These are phyloP conservation scores for Pampusana beccarii DNA, from an alignment of 2,113 vertebrate species.

Conservation along the genomic window DNA sequence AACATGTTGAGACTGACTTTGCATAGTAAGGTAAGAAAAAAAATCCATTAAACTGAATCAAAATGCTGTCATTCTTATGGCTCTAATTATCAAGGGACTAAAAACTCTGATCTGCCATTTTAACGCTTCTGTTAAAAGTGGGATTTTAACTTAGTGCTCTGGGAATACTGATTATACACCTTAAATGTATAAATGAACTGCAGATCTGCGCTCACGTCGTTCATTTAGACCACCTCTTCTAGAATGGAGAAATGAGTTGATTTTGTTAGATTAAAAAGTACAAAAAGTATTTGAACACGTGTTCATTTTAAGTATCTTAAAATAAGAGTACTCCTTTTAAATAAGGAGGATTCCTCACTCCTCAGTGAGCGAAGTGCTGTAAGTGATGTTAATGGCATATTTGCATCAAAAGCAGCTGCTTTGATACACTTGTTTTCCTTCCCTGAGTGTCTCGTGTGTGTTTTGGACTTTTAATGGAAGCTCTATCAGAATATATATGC, in stretches of 20 bases:
- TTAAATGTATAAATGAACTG: not conserved
- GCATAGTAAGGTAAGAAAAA: conserved; percentile 17
- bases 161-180: not conserved
- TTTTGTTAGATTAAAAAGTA: not conserved
- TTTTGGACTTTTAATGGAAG: not conserved
- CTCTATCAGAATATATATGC: not conserved
- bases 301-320: not conserved
- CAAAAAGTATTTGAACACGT: not conserved
- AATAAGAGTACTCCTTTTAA: not conserved
- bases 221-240: not conserved
- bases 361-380: not conserved
- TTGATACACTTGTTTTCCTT: not conserved
- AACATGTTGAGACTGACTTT: conserved; percentile 36
- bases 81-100: conserved; percentile 24
- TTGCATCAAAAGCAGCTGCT: not conserved
- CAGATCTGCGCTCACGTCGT: not conserved
- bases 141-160: not conserved
- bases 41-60: conserved; percentile 17
- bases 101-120: conserved; percentile 12
- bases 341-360: not conserved
- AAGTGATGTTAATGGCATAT: not conserved
- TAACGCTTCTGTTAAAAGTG: not conserved
- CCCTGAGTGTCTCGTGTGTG: not conserved
- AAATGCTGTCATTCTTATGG: conserved; percentile 40
- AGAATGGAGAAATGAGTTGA: not conserved